Conservation (phyloP, 2,797 vertebrate species). For the Oreortyx pictus region DNA sequence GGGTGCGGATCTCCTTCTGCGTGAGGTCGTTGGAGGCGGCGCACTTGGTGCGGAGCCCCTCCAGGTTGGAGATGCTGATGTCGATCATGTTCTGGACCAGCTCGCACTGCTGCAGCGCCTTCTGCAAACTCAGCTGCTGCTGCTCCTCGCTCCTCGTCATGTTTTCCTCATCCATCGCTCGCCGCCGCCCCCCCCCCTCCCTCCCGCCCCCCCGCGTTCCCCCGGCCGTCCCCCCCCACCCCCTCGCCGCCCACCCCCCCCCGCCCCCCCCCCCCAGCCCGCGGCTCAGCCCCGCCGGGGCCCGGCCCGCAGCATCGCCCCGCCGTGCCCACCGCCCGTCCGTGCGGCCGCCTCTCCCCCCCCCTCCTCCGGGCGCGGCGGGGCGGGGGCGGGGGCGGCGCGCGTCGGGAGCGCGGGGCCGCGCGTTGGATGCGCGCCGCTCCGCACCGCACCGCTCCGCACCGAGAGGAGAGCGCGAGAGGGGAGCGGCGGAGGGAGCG, state of each 20-base stretch:
- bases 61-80: conserved; percentile 98
- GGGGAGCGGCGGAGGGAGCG: too few species aligned
- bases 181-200: too few species aligned
- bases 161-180: too few species aligned
- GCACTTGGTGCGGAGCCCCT: conserved; percentile 98
- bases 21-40: conserved; percentile 99
- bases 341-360: not conserved
- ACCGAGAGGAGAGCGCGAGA: too few species aligned
- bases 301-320: not conserved
- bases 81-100: conserved; percentile 99
- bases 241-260: too few species aligned
- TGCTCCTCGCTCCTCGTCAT: conserved; percentile 91
- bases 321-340: conserved; percentile 67
- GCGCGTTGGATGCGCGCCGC: conserved; percentile 40
- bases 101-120: conserved; percentile 98
- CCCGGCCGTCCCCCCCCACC: too few species aligned
- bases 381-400: not conserved
- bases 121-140: conserved; percentile 94
- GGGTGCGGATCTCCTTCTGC: conserved; percentile 95
- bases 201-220: too few species aligned
- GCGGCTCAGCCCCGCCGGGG: too few species aligned
- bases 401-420: conserved; percentile 1
- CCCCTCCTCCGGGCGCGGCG: not conserved
- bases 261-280: too few species aligned
- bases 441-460: too few species aligned